Evolutionary conservation across 2,113 vertebrate species (phyloP).

Genomic region (Rostratula benghalensis): DNA sequence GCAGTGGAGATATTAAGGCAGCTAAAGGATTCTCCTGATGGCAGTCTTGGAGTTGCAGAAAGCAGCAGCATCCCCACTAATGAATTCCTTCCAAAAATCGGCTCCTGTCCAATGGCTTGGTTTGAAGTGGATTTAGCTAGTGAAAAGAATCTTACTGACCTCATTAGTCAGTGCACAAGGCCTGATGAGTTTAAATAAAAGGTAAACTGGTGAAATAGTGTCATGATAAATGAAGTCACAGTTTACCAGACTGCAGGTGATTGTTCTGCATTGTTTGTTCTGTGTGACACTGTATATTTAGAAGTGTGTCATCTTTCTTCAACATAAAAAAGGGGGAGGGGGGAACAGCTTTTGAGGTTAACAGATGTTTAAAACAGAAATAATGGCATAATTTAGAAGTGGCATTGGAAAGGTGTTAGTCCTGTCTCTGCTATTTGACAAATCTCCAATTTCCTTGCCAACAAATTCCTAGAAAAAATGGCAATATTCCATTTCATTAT

Average conservation of each 20-base stretch:
- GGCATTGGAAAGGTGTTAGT: background rate
- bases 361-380: constrained; percentile 6
- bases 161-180: background rate
- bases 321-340: background rate
- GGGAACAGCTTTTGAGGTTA: background rate
- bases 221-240: background rate
- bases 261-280: background rate
- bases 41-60: background rate
- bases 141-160: background rate
- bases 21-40: background rate
- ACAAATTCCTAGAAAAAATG: constrained; percentile 50
- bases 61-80: background rate
- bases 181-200: background rate
- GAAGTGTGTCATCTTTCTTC: background rate
- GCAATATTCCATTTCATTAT: constrained; percentile 59
- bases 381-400: constrained; percentile 15
- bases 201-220: background rate
- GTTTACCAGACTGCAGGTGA: background rate
- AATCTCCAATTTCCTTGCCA: constrained; percentile 49
- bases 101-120: background rate
- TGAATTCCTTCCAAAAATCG: background rate
- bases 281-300: background rate
- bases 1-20: background rate
- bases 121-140: background rate
- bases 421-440: constrained; percentile 34